Evolutionary conservation across 2,797 vertebrate species (phyloP).

Genomic region (Lagodon rhomboides): DNA sequence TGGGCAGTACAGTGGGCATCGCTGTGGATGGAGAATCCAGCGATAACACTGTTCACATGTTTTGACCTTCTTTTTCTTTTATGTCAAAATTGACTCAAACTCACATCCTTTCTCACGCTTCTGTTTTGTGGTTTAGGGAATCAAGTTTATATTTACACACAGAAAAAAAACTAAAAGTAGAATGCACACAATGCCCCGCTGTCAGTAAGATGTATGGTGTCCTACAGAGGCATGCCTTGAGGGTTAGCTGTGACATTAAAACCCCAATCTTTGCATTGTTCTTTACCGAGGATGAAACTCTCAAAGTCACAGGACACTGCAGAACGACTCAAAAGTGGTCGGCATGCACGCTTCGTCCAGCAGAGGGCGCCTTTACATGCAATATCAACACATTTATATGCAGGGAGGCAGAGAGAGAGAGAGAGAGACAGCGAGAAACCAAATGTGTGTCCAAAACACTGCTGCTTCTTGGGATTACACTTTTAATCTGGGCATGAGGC

Average conservation of each 20-base stretch:
- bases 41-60: background rate
- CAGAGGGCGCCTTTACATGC: constrained; percentile 68
- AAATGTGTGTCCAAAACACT: constrained; percentile 65
- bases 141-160: constrained; percentile 47
- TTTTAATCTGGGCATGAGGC: constrained; percentile 71
- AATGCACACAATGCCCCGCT: constrained; percentile 59
- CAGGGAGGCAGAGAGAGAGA: background rate
- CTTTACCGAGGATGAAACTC: constrained; percentile 49
- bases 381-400: constrained; percentile 15
- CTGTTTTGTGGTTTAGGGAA: constrained; percentile 14
- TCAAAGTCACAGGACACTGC: constrained; percentile 54
- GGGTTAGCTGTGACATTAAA: constrained; percentile 69
- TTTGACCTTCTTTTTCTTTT: constrained; percentile 24
- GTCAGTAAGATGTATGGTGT: constrained; percentile 73
- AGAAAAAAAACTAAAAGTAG: constrained; percentile 54
- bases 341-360: constrained; percentile 60
- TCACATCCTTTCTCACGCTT: constrained; percentile 10
- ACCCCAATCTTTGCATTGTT: constrained; percentile 48
- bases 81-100: background rate
- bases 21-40: background rate
- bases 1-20: background rate
- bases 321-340: background rate
- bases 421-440: constrained; percentile 23
- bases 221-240: constrained; percentile 50
- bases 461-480: constrained; percentile 71